Conservation (phyloP, 2,113 vertebrate species). For the Channa maculata region DNA sequence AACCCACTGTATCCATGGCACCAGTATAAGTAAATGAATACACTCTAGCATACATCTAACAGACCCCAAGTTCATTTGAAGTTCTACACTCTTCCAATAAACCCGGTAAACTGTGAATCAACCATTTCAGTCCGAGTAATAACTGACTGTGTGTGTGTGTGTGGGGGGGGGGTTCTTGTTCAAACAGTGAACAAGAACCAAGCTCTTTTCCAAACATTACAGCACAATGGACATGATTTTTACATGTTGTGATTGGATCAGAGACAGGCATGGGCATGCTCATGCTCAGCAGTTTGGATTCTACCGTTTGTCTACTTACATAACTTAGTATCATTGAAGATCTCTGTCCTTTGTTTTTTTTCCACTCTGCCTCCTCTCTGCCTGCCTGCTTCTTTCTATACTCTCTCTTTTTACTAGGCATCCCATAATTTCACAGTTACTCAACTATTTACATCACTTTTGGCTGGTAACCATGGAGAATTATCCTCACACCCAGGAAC, state of each 20-base stretch:
- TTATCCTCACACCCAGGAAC: conserved; percentile 54
- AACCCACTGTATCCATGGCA: conserved; percentile 14
- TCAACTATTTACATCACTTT: conserved; percentile 65
- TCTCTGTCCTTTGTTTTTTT: background rate
- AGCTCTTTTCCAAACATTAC: conserved; percentile 1
- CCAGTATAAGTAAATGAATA: background rate
- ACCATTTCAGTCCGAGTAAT: too few relatives aligned
- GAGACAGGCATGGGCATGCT: conserved; percentile 5
- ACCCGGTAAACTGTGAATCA: too few relatives aligned
- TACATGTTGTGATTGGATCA: background rate
- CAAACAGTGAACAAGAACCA: conserved; percentile 12
- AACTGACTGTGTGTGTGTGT: too few relatives aligned
- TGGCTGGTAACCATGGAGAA: conserved; percentile 67
- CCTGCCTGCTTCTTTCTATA: conserved; percentile 10
- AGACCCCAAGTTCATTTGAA: background rate
- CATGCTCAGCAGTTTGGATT: conserved; percentile 35
- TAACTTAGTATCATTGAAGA: conserved; percentile 43
- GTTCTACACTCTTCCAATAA: background rate
- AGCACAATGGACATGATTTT: conserved; percentile 19
- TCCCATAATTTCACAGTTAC: conserved; percentile 64
- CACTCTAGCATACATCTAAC: background rate
- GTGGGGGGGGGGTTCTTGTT: background rate
- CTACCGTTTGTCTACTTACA: conserved; percentile 33
- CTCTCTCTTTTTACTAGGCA: conserved; percentile 16
- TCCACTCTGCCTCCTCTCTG: conserved; percentile 8